Percentiles rank a stretch among this genome's conserved stretches.
phyloP scores from a whole-genome alignment of 2,888 invertebrate species.

The Boloria euphrosyne region DNA sequence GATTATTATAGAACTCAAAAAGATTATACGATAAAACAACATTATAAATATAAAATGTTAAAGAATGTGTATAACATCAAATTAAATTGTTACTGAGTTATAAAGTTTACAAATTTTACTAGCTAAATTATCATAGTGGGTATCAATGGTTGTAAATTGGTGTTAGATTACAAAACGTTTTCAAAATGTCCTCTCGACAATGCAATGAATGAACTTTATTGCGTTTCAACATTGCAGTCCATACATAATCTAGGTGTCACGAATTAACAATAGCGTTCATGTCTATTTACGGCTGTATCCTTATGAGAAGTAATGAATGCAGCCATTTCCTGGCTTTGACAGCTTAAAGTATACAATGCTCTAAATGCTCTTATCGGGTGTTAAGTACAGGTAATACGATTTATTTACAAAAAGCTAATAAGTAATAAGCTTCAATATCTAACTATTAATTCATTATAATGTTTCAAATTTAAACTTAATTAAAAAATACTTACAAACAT shows the following conservation, averaged over 20 bases:
- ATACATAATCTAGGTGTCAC: constrained; percentile 42
- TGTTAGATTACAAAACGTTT: constrained; percentile 33
- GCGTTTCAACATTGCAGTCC: constrained; percentile 33
- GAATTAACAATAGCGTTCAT: constrained; percentile 42
- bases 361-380: constrained; percentile 14
- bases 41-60: not conserved
- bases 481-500: too few species aligned
- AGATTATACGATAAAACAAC: not conserved
- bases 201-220: constrained; percentile 39
- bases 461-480: too few species aligned
- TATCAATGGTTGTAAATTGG: constrained; percentile 18
- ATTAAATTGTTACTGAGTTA: not conserved
- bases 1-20: not conserved
- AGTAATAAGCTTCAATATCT: too few species aligned
- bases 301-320: constrained; percentile 32
- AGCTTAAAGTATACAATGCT: constrained; percentile 21
- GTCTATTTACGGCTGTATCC: constrained; percentile 33
- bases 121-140: constrained; percentile 11
- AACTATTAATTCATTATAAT: too few species aligned
- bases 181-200: constrained; percentile 32
- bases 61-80: not conserved
- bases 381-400: not conserved
- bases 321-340: constrained; percentile 30
- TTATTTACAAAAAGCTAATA: too few species aligned
- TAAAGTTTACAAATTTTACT: constrained; percentile 34